Base-by-base conservation (phyloP, 2,797 vertebrate species). In the Neomorphus geoffroyi region DNA sequence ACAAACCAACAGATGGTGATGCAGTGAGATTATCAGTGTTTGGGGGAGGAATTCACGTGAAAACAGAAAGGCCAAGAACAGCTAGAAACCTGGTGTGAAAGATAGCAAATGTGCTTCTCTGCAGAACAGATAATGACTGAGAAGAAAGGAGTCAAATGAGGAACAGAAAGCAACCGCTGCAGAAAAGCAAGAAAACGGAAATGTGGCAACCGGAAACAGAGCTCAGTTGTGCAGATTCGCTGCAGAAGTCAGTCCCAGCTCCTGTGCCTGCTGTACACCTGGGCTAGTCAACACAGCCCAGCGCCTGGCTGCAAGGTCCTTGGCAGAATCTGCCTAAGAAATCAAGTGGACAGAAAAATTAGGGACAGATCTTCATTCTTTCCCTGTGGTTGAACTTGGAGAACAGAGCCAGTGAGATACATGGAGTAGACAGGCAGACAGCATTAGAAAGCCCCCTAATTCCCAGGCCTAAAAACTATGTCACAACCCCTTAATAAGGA, bases 41-140 rank as follows among this genome's bases (percentile, higher is more conserved):
- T 92, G 83, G 1, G 0, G 53, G 74, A 94, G 57, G 82, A 93
- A 69, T 84, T 90, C 62, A 67, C 0, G 0, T 67, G 80, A 77
- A 85, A 71, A 67, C 39, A 92, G 85, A 70, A 85, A 60, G 64
- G 80, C 86, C 87, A 87, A 92, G 69, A 95, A 67, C 66, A 93
- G 75, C 71, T 69, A 39, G 82, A 94, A 95, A 77, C 60, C 77
- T 90, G 85, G 48, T 32, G 88, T 74, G 86, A 93, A 92, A 96
- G 94, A 96, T 58, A 94, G 86, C 30, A 78, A 77, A 94, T 37
- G 41, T 60, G 70, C 50, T 82, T 83, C 84, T 81, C 48, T 89
- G 80, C 67, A 86, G 88, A 95, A 39, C 35, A 46, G 53, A 87
- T 82, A 95, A 71, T 33, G 66, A 19, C 60, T 71, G 77, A 70